Percentiles rank a stretch among this genome's conserved stretches.
These are phyloP conservation scores for Oxycera nigricornis DNA, from an alignment of 2,888 invertebrate species.

Conservation along the genomic window DNA sequence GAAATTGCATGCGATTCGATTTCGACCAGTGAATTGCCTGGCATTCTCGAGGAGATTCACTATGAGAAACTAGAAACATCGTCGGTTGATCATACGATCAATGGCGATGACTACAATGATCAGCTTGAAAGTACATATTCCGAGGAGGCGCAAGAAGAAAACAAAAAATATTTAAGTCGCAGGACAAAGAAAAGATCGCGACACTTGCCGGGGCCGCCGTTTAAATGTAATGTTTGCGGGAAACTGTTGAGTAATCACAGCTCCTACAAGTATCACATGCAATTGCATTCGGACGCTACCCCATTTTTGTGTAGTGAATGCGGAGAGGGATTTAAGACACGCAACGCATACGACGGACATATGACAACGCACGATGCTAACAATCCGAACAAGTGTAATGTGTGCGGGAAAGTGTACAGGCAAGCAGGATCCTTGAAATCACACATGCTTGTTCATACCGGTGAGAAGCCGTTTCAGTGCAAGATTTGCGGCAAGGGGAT, in stretches of 20 bases:
- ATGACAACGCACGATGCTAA: constrained; percentile 56
- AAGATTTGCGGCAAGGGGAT: constrained; percentile 59
- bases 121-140: constrained; percentile 36
- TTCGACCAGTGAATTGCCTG: not conserved
- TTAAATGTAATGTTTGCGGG: constrained; percentile 54
- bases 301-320: constrained; percentile 58
- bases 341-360: constrained; percentile 60
- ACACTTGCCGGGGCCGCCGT: constrained; percentile 47
- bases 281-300: constrained; percentile 58
- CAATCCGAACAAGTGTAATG: constrained; percentile 58
- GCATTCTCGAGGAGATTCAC: not conserved
- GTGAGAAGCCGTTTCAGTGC: constrained; percentile 58
- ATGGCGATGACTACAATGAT: not conserved
- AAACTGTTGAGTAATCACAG: constrained; percentile 58
- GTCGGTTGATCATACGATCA: not conserved
- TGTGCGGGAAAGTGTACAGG: constrained; percentile 58
- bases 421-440: constrained; percentile 58
- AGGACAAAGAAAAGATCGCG: constrained; percentile 30
- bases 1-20: constrained; percentile 6
- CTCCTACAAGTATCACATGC: constrained; percentile 60
- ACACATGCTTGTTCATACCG: constrained; percentile 57
- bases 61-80: not conserved
- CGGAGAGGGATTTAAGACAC: constrained; percentile 59
- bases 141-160: constrained; percentile 4
- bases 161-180: not conserved